Evolutionary conservation across 2,888 invertebrate species (phyloP).

Genomic region (Acronicta aceris): DNA sequence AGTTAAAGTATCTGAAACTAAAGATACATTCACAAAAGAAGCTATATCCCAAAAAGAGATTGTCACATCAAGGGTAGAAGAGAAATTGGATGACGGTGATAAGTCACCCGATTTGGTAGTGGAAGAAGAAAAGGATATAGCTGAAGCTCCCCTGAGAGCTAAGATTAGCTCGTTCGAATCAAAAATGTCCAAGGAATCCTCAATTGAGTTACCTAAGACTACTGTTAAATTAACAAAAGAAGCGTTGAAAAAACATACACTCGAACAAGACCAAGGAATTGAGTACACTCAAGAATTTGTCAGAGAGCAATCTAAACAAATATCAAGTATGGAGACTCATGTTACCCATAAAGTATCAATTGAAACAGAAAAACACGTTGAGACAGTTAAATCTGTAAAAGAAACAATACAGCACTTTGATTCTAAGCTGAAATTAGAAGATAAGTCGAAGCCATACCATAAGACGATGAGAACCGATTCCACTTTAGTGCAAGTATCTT

Average conservation of each 20-base stretch:
- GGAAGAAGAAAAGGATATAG: constrained; percentile 83
- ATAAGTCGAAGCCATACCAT: constrained; percentile 76
- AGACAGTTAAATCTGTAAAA: constrained; percentile 82
- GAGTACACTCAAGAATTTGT: constrained; percentile 88
- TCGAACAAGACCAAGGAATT: constrained; percentile 83
- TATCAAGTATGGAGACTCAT: constrained; percentile 72
- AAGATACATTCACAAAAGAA: constrained; percentile 76
- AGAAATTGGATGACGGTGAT: constrained; percentile 86
- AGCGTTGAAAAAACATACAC: constrained; percentile 85
- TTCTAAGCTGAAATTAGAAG: constrained; percentile 77
- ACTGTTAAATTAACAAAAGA: constrained; percentile 86
- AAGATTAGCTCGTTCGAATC: constrained; percentile 86
- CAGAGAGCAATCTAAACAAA: constrained; percentile 85
- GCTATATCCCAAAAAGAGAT: constrained; percentile 84
- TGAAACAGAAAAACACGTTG: constrained; percentile 72
- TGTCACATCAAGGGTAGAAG: constrained; percentile 86
- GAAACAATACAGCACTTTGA: constrained; percentile 86
- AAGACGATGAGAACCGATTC: constrained; percentile 86
- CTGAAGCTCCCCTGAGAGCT: constrained; percentile 83
- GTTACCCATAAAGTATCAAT: constrained; percentile 70
- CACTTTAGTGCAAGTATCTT: constrained; percentile 86
- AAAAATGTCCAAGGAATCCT: constrained; percentile 81
- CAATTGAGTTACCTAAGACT: constrained; percentile 79
- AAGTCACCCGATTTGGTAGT: constrained; percentile 80
- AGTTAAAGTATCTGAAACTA: constrained; percentile 71